Conservation (phyloP, 2,797 vertebrate genomes). For the Tragelaphus oryx region DNA sequence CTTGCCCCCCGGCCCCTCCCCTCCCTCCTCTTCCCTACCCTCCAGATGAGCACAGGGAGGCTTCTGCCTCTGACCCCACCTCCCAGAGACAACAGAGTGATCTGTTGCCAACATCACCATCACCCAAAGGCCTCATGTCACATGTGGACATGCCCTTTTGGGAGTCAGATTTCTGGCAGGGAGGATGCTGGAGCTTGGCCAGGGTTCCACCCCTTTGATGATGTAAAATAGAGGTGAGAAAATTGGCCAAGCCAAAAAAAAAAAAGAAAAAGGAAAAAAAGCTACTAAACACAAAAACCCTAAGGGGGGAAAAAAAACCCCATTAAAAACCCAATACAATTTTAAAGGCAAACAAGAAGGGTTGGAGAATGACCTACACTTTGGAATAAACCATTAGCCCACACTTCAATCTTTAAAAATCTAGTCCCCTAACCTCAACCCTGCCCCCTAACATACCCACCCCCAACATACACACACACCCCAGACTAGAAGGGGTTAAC, state of each 20-base stretch:
- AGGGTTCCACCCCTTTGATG: neutral
- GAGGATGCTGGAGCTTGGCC: neutral
- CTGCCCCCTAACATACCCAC: slow-evolving; percentile 10
- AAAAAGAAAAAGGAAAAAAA: neutral
- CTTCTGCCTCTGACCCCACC: neutral
- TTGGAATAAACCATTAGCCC: neutral
- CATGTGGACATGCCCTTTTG: neutral
- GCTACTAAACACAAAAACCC: neutral
- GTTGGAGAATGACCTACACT: neutral
- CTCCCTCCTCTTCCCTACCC: neutral
- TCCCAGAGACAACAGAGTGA: neutral
- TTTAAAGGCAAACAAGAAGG: slow-evolving; percentile 33
- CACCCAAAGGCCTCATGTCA: neutral
- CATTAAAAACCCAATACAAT: neutral
- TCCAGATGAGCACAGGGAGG: neutral
- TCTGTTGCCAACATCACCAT: neutral
- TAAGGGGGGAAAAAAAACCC: neutral
- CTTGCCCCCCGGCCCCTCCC: rapidly evolving
- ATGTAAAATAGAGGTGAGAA: neutral
- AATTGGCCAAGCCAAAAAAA: neutral
- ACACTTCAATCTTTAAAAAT: neutral
- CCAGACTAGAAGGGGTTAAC: slow-evolving; percentile 55
- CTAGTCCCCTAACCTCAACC: neutral
- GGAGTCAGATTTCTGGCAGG: neutral
- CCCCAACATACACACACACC: neutral